Evolutionary conservation across 1,140 invertebrate genomes (phyloP).

Genomic region (Danaus melanippus): DNA sequence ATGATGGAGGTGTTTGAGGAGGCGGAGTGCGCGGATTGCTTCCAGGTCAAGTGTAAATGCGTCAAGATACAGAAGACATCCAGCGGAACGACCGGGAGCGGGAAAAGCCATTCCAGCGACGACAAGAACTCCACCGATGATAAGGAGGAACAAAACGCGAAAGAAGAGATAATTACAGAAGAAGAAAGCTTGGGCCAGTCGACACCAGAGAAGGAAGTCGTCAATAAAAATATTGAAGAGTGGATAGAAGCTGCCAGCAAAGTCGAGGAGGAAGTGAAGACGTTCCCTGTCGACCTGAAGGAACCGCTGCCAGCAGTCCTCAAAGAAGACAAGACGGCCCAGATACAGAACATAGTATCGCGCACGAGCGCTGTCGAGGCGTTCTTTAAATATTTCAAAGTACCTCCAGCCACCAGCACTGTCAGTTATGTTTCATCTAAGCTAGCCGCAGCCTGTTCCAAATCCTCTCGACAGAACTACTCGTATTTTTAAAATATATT

Average conservation of each 20-base stretch:
- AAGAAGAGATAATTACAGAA: background rate
- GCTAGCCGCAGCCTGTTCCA: slow-evolving; percentile 11
- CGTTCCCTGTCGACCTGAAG: background rate
- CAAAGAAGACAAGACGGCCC: background rate
- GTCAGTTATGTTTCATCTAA: slow-evolving; percentile 10
- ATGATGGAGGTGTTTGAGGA: slow-evolving; percentile 27
- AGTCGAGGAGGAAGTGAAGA: background rate
- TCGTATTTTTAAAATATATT: slow-evolving; percentile 12
- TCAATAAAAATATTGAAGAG: slow-evolving; percentile 17
- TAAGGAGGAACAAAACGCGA: slow-evolving; percentile 11
- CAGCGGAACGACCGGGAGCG: slow-evolving; percentile 3
- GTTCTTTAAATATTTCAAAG: slow-evolving; percentile 26
- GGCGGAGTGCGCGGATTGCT: slow-evolving; percentile 21
- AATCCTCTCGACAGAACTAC: slow-evolving; percentile 9
- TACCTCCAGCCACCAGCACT: slow-evolving; percentile 1
- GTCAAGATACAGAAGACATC: background rate
- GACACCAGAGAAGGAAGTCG: slow-evolving; percentile 6
- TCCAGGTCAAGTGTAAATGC: slow-evolving; percentile 22
- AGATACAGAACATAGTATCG: background rate
- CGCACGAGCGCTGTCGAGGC: slow-evolving; percentile 15
- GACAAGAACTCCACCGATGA: background rate
- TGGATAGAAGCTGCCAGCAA: slow-evolving; percentile 17
- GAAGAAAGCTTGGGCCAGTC: slow-evolving; percentile 6
- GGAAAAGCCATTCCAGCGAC: background rate
- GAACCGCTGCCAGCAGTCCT: background rate